These are phyloP conservation scores for Pygocentrus nattereri DNA, from an alignment of 2,797 vertebrate genomes.

Conservation along the genomic window DNA sequence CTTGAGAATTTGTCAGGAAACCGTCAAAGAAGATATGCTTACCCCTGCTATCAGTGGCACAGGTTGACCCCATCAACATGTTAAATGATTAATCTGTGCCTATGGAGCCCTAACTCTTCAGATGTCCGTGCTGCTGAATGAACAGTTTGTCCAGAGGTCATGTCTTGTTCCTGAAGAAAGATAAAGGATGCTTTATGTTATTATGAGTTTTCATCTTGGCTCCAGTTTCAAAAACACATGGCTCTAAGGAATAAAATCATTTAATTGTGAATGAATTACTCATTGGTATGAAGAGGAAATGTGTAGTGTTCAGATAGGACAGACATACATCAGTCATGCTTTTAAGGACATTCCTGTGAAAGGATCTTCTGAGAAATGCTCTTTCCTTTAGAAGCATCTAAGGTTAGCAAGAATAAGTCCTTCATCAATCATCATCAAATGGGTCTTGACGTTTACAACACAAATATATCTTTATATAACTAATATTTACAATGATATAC, in stretches of 20 bases:
- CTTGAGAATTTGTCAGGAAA: not conserved
- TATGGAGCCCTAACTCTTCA: conserved; percentile 27
- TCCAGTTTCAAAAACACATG: conserved; percentile 24
- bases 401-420: not conserved
- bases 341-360: conserved; percentile 21
- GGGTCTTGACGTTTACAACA: too few species aligned
- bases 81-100: conserved; percentile 45
- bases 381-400: not conserved
- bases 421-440: not conserved
- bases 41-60: not conserved
- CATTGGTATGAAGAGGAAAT: conserved; percentile 8
- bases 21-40: conserved; percentile 3
- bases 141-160: conserved; percentile 50
- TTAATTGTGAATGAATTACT: conserved; percentile 31
- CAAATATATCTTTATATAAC: too few species aligned
- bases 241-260: conserved; percentile 21
- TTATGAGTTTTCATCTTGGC: conserved; percentile 30
- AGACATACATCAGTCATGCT: not conserved
- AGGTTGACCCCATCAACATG: conserved; percentile 32
- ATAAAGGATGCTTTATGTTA: conserved; percentile 46
- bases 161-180: conserved; percentile 44
- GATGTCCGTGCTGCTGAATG: conserved; percentile 47
- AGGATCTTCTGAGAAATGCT: not conserved
- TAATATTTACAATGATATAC: too few species aligned
- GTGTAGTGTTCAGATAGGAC: not conserved